Evolutionary conservation across 1,140 invertebrate species (phyloP), one percentile per base, ranked within the genome.

Genomic region (Helicoverpa zea): DNA sequence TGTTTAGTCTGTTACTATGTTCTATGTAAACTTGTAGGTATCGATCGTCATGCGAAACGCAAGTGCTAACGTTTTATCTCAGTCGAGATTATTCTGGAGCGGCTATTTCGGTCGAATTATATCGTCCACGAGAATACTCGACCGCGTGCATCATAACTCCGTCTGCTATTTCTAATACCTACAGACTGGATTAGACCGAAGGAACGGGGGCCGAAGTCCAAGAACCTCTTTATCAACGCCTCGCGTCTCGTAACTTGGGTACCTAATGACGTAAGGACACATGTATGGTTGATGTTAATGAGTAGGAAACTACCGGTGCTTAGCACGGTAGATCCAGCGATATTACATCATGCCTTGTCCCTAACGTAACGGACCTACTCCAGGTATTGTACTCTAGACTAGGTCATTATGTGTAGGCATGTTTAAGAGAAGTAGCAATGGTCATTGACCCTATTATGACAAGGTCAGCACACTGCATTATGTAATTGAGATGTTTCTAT

Each of bases 11-110:
- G 35, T 43, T 9, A 43, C 35, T 43, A 43, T 43, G 35, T 43
- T 43, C 35, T 43, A 43, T 43, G 35, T 1, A 43, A 7, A 43
- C 35, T 43, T 43, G 51, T 52, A 52, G 13, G 13, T 54, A 54
- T 14, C 5, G 52, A 54, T 54, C 52, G 52, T 54, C 13, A 54
- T 43, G 13, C 61, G 29, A 43, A 14, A 64, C 12, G 61, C 61
- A 43, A 43, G 30, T 64, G 30, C 30, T 43, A 18, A 12, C 11
- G 10, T 61, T 61, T 13, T 64, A 43, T 64, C 29, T 64, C 61
- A n/a, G 30, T 64, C 61, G 29, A 10, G 61, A 64, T 64, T 3
- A 64, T 64, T 64, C 61, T 64, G 61, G 30, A 64, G 61, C 43
- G 30, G 61, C 61, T 64, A 64, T 64, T 64, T 64, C 61, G 14